Evolutionary conservation across 2,888 invertebrate species (phyloP).

Genomic region (Stictocephala bisonia): DNA sequence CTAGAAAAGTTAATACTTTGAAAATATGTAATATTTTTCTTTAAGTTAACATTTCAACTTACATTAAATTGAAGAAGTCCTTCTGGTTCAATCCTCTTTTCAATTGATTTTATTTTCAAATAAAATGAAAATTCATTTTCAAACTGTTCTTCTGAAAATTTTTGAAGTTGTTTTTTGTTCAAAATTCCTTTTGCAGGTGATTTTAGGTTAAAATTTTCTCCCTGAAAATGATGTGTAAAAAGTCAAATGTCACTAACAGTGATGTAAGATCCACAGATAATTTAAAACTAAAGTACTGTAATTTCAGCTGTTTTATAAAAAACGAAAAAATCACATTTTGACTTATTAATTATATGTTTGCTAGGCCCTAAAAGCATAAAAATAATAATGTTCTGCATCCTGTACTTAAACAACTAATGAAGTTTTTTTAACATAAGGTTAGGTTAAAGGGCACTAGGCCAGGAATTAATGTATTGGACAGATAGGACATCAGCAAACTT

Average conservation of each 20-base stretch:
- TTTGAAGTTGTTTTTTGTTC: slow-evolving; percentile 67
- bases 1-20: too few species aligned
- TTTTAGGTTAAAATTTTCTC: slow-evolving; percentile 50
- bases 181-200: slow-evolving; percentile 69
- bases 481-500: too few species aligned
- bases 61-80: slow-evolving; percentile 66
- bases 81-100: slow-evolving; percentile 63
- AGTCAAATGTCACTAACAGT: not conserved
- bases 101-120: slow-evolving; percentile 76
- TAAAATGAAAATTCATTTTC: slow-evolving; percentile 75
- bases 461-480: too few species aligned
- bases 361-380: too few species aligned
- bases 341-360: not conserved
- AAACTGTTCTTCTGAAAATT: slow-evolving; percentile 73
- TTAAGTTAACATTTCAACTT: slow-evolving; percentile 61
- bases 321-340: not conserved
- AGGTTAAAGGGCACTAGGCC: too few species aligned
- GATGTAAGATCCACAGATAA: not conserved
- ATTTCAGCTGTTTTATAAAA: too few species aligned
- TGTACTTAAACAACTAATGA: too few species aligned
- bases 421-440: too few species aligned
- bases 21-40: too few species aligned
- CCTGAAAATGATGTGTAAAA: slow-evolving; percentile 49
- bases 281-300: not conserved
- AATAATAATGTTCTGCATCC: too few species aligned